Evolutionary conservation across 2,113 vertebrate species (phyloP).

Genomic region (Xiphias gladius): DNA sequence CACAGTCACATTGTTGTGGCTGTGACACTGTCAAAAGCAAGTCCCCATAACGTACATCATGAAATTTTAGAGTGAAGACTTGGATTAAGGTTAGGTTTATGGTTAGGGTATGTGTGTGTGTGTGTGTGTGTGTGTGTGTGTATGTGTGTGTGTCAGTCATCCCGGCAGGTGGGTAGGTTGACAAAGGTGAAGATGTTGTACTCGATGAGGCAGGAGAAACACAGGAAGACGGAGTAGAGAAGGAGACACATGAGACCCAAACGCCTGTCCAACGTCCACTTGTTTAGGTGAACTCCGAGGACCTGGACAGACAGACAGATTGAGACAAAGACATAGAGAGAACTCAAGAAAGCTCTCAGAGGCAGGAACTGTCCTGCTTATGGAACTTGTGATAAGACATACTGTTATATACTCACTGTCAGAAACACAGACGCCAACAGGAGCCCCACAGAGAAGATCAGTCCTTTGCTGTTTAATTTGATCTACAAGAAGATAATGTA

Average conservation of each 20-base stretch:
- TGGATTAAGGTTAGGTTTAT: too few relatives aligned
- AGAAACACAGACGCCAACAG: slow-evolving; percentile 96
- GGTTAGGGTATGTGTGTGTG: not conserved
- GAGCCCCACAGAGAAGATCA: slow-evolving; percentile 97
- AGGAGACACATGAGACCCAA: slow-evolving; percentile 91
- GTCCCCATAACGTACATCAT: too few relatives aligned
- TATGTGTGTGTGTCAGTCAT: slow-evolving; percentile 81
- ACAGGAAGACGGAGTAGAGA: slow-evolving; percentile 95
- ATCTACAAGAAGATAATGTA: slow-evolving; percentile 84
- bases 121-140: slow-evolving; percentile 13
- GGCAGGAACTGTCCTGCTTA: not conserved
- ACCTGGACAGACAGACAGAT: slow-evolving; percentile 84
- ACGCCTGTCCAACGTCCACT: slow-evolving; percentile 95
- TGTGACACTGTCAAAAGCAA: too few relatives aligned
- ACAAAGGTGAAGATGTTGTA: slow-evolving; percentile 99
- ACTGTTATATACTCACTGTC: slow-evolving; percentile 87
- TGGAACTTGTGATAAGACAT: not conserved
- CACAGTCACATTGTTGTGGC: too few relatives aligned
- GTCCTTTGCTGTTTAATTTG: slow-evolving; percentile 95
- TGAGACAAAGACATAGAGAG: not conserved
- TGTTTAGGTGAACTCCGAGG: slow-evolving; percentile 95
- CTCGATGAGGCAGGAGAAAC: slow-evolving; percentile 99
- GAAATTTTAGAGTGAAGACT: too few relatives aligned
- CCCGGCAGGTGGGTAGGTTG: slow-evolving; percentile 97
- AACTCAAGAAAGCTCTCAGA: not conserved